Conservation (phyloP, 2,797 vertebrate species). For the Tinamus major region DNA sequence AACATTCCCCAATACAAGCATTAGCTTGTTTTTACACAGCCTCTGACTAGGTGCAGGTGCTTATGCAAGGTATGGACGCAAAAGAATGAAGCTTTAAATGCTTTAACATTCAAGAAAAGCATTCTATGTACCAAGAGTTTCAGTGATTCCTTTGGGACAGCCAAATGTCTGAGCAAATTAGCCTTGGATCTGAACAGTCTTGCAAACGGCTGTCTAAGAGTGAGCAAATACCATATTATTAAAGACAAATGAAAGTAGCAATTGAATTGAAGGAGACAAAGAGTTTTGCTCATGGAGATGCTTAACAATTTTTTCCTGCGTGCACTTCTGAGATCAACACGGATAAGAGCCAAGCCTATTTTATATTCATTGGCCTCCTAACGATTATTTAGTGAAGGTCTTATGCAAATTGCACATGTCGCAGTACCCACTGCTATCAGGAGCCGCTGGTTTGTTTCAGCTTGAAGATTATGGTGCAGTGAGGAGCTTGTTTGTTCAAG, state of each 20-base stretch:
- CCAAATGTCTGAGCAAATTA: constrained; percentile 67
- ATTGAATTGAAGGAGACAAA: constrained; percentile 60
- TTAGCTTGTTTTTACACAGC: constrained; percentile 16
- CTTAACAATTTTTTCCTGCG: constrained; percentile 33
- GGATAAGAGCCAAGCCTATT: neutral
- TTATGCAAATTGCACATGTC: constrained; percentile 56
- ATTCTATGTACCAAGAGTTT: constrained; percentile 64
- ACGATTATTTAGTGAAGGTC: constrained; percentile 43
- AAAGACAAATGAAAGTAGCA: constrained; percentile 71
- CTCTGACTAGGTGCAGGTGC: constrained; percentile 38
- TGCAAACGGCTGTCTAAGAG: constrained; percentile 49
- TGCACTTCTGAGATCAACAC: constrained; percentile 18
- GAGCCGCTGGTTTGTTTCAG: neutral
- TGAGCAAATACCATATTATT: constrained; percentile 70
- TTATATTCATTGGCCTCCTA: neutral
- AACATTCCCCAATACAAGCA: constrained; percentile 1
- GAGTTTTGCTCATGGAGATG: constrained; percentile 46
- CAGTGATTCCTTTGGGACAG: constrained; percentile 54
- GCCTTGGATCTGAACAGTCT: constrained; percentile 59
- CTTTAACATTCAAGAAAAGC: constrained; percentile 63
- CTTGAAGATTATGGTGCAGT: neutral
- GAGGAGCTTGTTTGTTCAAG: constrained; percentile 38
- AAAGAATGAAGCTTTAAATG: neutral
- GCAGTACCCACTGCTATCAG: neutral
- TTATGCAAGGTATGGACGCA: neutral